These are phyloP conservation scores for Muricea muricata DNA, from an alignment of 92 coral and sea anemone genomes.

Conservation along the genomic window DNA sequence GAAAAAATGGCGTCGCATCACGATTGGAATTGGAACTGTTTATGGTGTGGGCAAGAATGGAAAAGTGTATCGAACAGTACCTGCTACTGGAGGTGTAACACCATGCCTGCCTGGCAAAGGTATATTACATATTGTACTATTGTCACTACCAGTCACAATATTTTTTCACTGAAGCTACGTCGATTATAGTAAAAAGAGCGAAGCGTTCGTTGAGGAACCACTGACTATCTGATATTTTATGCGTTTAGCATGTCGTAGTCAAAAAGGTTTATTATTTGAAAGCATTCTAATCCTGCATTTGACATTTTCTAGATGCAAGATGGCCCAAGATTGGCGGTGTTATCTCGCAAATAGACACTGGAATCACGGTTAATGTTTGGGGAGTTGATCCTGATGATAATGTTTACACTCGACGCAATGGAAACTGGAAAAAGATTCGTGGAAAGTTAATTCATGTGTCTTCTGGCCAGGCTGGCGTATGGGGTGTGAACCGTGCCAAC, in stretches of 20 bases:
- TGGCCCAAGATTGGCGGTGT: slow-evolving; percentile 24
- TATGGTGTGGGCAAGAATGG: slow-evolving; percentile 11
- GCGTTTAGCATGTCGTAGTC: too few relatives aligned
- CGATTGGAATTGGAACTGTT: slow-evolving; percentile 29
- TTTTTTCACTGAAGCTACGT: too few relatives aligned
- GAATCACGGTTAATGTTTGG: slow-evolving; percentile 34
- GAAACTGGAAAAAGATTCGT: slow-evolving; percentile 13
- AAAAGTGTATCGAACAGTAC: neutral
- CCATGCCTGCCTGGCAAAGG: too few relatives aligned
- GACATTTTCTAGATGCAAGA: neutral
- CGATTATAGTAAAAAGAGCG: too few relatives aligned
- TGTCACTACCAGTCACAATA: too few relatives aligned
- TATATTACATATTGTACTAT: too few relatives aligned
- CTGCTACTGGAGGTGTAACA: slow-evolving; percentile 14
- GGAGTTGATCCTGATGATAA: slow-evolving; percentile 16
- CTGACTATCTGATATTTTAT: too few relatives aligned
- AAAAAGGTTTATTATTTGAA: neutral
- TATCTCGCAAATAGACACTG: slow-evolving; percentile 15
- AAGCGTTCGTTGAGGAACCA: too few relatives aligned
- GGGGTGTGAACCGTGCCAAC: slow-evolving; percentile 20
- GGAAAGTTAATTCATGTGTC: slow-evolving; percentile 13
- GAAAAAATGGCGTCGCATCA: neutral
- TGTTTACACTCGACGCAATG: slow-evolving; percentile 8
- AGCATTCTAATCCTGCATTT: neutral
- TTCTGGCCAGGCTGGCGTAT: neutral